A percentile compares a stretch with the other conserved stretches of the same genome.
phyloP scores from a whole-genome alignment of 2,888 invertebrate genomes.

The Drosophila affinis region DNA sequence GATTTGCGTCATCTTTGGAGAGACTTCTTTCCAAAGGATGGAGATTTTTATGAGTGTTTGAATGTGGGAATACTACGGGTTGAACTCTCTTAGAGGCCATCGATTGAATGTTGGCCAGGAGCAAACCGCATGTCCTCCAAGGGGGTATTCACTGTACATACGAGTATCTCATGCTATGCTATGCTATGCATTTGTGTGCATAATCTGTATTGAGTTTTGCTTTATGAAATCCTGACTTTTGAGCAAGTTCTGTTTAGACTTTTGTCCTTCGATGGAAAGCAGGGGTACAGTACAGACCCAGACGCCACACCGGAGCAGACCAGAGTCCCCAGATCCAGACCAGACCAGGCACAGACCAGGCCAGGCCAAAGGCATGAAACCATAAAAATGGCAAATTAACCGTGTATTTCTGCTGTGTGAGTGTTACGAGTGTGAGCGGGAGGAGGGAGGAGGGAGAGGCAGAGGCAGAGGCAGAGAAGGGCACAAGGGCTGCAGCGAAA shows the following conservation, averaged over 20 bases:
- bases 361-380: constrained; percentile 73
- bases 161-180: neutral
- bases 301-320: no score
- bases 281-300: neutral
- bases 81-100: neutral
- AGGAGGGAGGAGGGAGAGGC: constrained; percentile 17
- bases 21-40: neutral
- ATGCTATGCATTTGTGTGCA: no score
- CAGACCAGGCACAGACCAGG: neutral
- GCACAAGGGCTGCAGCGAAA: constrained; percentile 51
- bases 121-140: neutral
- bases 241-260: neutral
- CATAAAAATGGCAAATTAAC: constrained; percentile 82
- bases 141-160: neutral
- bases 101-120: no score
- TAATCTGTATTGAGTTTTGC: no score
- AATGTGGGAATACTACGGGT: no score
- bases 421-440: constrained; percentile 22
- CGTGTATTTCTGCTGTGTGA: constrained; percentile 38
- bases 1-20: constrained; percentile 21
- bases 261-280: neutral
- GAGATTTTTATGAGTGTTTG: no score
- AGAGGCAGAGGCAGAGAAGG: constrained; percentile 3
- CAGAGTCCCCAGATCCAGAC: neutral
- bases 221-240: neutral